Evolutionary conservation across 2,888 invertebrate species (phyloP).

Genomic region (Lepidonotus clava): DNA sequence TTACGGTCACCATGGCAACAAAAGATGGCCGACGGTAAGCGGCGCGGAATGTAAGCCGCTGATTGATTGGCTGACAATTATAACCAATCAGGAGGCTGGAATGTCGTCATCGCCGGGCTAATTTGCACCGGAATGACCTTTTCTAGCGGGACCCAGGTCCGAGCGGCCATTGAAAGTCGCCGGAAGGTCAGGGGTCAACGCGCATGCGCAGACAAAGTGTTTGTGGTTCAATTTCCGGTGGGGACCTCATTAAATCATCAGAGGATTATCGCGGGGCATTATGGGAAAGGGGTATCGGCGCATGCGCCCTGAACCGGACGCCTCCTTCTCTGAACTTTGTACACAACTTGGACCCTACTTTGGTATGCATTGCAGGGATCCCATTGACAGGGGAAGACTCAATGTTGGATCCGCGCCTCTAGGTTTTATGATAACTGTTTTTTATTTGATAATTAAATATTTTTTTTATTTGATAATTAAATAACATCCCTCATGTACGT

Average conservation of each 20-base stretch:
- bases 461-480: too few species aligned
- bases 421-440: too few species aligned
- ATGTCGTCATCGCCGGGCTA: constrained; percentile 24
- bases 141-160: not conserved
- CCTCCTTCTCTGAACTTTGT: too few species aligned
- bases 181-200: constrained; percentile 2
- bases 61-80: constrained; percentile 48
- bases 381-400: too few species aligned
- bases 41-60: constrained; percentile 31
- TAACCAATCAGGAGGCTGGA: constrained; percentile 18
- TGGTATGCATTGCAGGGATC: too few species aligned
- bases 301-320: too few species aligned
- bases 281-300: too few species aligned
- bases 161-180: not conserved
- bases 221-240: constrained; percentile 42
- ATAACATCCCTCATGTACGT: too few species aligned
- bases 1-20: constrained; percentile 27
- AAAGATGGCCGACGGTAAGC: not conserved
- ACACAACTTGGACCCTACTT: too few species aligned
- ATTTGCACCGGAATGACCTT: constrained; percentile 22
- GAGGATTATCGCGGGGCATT: not conserved
- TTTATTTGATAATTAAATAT: too few species aligned
- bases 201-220: constrained; percentile 31
- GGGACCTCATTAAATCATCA: constrained; percentile 33
- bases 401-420: too few species aligned